phyloP scores from a whole-genome alignment of 1,140 invertebrate species.

The Caenorhabditis briggsae region DNA sequence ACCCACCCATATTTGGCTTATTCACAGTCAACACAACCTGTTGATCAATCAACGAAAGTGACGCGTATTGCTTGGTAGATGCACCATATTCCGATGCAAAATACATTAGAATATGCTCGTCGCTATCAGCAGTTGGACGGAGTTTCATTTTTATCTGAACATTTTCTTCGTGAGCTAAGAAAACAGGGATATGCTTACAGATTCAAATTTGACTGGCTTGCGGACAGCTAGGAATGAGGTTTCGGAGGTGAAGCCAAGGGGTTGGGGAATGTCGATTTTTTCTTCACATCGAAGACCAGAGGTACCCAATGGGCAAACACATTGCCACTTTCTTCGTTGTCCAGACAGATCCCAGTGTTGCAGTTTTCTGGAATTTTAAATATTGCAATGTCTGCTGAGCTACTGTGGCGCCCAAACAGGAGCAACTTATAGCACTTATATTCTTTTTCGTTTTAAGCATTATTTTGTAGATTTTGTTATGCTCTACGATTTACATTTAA shows the following conservation, averaged over 20 bases:
- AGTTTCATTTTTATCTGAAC: conserved; percentile 67
- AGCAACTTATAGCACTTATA: too few species aligned
- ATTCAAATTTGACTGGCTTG: conserved; percentile 18
- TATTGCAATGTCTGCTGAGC: too few species aligned
- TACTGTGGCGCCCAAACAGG: too few species aligned
- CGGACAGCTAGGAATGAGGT: conserved; percentile 23
- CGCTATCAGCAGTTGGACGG: conserved; percentile 28
- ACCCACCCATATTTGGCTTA: background rate
- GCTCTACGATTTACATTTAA: too few species aligned
- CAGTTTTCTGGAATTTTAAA: conserved; percentile 69
- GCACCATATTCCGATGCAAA: conserved; percentile 68
- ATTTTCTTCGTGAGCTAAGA: background rate
- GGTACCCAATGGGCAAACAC: conserved; percentile 69
- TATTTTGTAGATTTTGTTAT: too few species aligned
- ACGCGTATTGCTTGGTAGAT: conserved; percentile 62
- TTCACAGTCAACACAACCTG: conserved; percentile 31
- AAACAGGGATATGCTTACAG: conserved; percentile 19
- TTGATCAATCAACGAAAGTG: conserved; percentile 54
- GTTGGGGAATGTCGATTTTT: background rate
- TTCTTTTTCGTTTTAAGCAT: too few species aligned
- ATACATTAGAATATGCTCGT: conserved; percentile 70
- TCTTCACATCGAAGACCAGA: conserved; percentile 31
- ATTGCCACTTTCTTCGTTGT: conserved; percentile 64
- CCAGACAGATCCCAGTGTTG: conserved; percentile 68
- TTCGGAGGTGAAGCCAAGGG: conserved; percentile 32